Evolutionary conservation across 2,113 vertebrate species (phyloP), one percentile per base, ranked within the genome.

Genomic region (Percopsis transmontana): DNA sequence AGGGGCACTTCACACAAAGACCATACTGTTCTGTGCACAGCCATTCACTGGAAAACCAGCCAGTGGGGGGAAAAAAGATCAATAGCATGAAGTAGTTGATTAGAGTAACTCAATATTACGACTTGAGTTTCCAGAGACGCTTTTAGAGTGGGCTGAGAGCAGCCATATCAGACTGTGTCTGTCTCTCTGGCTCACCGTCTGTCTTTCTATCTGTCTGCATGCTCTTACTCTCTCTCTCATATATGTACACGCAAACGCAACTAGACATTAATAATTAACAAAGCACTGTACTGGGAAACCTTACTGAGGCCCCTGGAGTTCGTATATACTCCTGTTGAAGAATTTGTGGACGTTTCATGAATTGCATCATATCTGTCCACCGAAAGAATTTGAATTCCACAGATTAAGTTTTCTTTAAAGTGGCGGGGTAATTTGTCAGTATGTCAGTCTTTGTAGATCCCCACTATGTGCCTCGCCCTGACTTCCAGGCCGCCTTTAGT

Each of bases 71-170:
- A 39, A 82, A 68, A 64, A 16, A 80, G 84, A 88, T 90, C 88
- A 87, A 89, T 88, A 71, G 75, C 87, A 81, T 67, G 58, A 84
- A 79, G 85, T 56, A 65, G 71, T 21, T 87, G 88, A 88, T 88
- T 85, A 85, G 77, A 77, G 85, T 84, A 86, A 90, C 77, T 87
- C 74, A 79, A 88, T 90, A 87, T 87, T 79, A 80, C 58, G 53
- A 77, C 79, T 85, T 66, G 56, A 52, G 72, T 80, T 86, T 85
- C 82, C 79, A 70, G 52, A 78, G 85, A 83, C 76, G 79, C 74
- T 85, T 85, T 88, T 79, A 83, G 70, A 71, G 51, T 23, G 38
- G 45, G 54, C 58, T n/a, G 33, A 52, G 72, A 62, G 42, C 51
- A 12, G 72, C 64, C 66, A 38, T 71, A 72, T 87, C 76, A 74